Evolutionary conservation across 2,888 invertebrate genomes (phyloP).

Genomic region (Stenodema calcarata): DNA sequence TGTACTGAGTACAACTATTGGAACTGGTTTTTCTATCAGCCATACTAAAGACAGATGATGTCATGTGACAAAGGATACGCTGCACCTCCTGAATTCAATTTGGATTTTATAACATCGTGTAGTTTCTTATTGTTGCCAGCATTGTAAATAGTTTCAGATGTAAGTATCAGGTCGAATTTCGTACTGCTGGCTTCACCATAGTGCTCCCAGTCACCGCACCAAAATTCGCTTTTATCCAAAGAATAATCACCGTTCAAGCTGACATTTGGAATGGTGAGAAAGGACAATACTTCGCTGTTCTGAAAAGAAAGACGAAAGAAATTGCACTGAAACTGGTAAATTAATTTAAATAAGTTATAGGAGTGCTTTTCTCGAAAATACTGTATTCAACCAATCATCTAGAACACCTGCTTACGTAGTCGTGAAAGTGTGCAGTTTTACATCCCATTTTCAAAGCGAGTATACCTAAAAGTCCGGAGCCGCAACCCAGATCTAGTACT

Average conservation of each 20-base stretch:
- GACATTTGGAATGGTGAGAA: constrained; percentile 83
- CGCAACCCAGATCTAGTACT: constrained; percentile 91
- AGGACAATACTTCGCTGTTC: constrained; percentile 84
- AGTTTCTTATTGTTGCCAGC: constrained; percentile 79
- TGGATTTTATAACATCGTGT: constrained; percentile 70
- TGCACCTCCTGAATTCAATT: constrained; percentile 69
- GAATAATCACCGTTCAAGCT: constrained; percentile 70
- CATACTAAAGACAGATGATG: no score
- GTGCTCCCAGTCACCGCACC: constrained; percentile 77
- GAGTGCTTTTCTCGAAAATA: background rate
- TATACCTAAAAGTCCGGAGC: constrained; percentile 87
- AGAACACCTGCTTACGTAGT: constrained; percentile 82
- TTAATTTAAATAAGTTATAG: no score
- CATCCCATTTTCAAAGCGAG: constrained; percentile 73
- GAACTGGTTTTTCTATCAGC: no score
- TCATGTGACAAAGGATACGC: constrained; percentile 69
- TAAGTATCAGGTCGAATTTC: constrained; percentile 84
- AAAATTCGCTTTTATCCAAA: constrained; percentile 63
- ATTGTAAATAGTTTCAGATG: constrained; percentile 94
- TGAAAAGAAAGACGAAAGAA: constrained; percentile 62
- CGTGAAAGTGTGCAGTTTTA: constrained; percentile 80
- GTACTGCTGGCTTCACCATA: constrained; percentile 62
- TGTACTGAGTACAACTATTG: background rate
- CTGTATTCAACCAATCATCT: background rate
- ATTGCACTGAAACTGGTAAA: background rate